Conservation (phyloP, 2,113 vertebrate species). For the Protomyctophum bolini region DNA sequence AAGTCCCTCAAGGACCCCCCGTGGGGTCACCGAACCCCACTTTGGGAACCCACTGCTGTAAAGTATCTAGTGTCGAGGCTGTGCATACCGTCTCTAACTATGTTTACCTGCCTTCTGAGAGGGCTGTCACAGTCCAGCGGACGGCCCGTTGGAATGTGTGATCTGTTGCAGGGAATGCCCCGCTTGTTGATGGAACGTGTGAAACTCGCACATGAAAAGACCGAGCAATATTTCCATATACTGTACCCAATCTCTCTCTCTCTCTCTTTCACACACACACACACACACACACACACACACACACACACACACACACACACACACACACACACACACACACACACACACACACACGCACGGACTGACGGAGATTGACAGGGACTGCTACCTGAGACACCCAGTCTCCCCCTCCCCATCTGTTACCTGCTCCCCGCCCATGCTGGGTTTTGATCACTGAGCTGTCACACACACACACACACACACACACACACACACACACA, state of each 20-base stretch:
- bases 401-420: slow-evolving; percentile 49
- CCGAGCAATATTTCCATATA: slow-evolving; percentile 13
- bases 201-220: slow-evolving; percentile 39
- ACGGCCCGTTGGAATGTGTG: slow-evolving; percentile 42
- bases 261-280: background rate
- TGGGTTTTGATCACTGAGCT: slow-evolving; percentile 93
- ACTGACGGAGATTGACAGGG: slow-evolving; percentile 63
- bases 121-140: slow-evolving; percentile 44
- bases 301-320: slow-evolving; percentile 17
- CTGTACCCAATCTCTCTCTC: slow-evolving; percentile 29
- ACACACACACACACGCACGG: slow-evolving; percentile 20
- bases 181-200: slow-evolving; percentile 60
- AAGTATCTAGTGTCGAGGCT: slow-evolving; percentile 16
- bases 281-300: background rate
- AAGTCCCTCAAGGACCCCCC: no score
- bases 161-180: slow-evolving; percentile 45
- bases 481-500: slow-evolving; percentile 51
- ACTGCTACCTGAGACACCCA: slow-evolving; percentile 74
- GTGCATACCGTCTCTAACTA: slow-evolving; percentile 40
- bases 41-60: slow-evolving; percentile 2
- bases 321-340: slow-evolving; percentile 6
- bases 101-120: slow-evolving; percentile 50
- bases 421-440: slow-evolving; percentile 57
- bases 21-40: no score
- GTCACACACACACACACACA: slow-evolving; percentile 50